phyloP scores from a whole-genome alignment of 2,113 vertebrate species.

The Leucosticte australis region DNA sequence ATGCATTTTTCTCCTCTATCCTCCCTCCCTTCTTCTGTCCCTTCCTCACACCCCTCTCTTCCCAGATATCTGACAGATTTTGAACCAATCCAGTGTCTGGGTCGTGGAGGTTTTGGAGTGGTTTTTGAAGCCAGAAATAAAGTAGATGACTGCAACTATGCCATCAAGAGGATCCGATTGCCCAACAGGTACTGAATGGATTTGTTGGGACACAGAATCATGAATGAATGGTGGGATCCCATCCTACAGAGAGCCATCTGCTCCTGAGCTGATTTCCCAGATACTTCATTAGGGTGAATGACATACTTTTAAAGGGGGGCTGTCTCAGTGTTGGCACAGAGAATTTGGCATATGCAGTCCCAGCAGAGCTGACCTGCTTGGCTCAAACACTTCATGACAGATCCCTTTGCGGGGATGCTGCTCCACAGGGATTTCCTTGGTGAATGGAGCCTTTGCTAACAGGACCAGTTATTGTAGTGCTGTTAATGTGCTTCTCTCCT shows the following conservation, averaged over 20 bases:
- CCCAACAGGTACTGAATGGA: conserved; percentile 86
- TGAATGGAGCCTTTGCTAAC: conserved; percentile 11
- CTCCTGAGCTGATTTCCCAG: background rate
- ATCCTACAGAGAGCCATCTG: background rate
- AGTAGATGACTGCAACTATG: conserved; percentile 98
- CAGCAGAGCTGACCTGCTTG: conserved; percentile 53
- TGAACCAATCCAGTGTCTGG: conserved; percentile 95
- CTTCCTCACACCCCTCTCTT: background rate
- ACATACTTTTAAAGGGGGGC: background rate
- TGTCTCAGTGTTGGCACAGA: background rate
- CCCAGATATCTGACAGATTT: conserved; percentile 95
- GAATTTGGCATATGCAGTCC: background rate
- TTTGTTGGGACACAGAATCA: background rate
- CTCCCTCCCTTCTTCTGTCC: background rate
- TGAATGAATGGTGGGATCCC: background rate
- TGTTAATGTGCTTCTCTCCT: conserved; percentile 63
- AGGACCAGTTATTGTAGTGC: background rate
- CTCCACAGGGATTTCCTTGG: background rate
- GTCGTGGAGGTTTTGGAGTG: conserved; percentile 94
- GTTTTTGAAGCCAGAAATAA: conserved; percentile 98
- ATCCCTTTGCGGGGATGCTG: background rate
- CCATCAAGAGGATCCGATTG: conserved; percentile 96
- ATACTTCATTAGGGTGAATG: background rate
- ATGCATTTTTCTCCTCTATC: background rate
- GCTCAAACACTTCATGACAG: background rate